Base-by-base conservation (phyloP, 2,888 invertebrate genomes). In the Serripes groenlandicus region DNA sequence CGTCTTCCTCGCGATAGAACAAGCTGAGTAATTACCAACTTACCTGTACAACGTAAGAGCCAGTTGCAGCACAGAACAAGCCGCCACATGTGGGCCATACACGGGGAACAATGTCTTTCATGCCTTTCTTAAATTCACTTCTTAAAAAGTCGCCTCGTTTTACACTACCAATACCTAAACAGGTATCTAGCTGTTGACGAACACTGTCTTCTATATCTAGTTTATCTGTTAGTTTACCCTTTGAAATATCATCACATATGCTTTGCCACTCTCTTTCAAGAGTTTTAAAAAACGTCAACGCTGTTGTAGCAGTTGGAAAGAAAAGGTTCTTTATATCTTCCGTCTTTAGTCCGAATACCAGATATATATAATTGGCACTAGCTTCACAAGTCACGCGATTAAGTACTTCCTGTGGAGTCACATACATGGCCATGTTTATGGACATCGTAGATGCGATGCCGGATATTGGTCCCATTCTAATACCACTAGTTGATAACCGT, bases 231-330 rank as follows among this genome's bases (percentile, higher is more conserved):
- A 87, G 28, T 26, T 56, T 49, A 5, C 88, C 87, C 9, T 49
- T 77, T 52, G 84, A 82, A n/a, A 88, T 84, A 52, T 85, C 85
- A 28, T 81, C 32, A 78, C 85, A 85, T 5, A 88, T 49, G 1
- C 74, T 37, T 11, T 54, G 15, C 88, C 87, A 88, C 18, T 72
- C 70, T 42, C 76, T 60, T 60, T 88, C 85, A 7, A 88, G 35
- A 3, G 70, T 75, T 54, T 78, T 75, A 37, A 88, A 86, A 62
- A 86, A 87, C 0, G 52, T 32, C 15, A 87, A 70, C 1, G 82
- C 87, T 54, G 79, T 56, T 0, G 69, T 30, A 4, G 86, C 75
- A 0, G 83, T 83, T 5, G 83, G 54, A 28, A 87, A 83, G 62
- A 79, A 81, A 23, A 88, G 69, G 71, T 79, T 78, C 23, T 75